These are phyloP conservation scores for Tetramorium alpestre DNA, from an alignment of 1,140 invertebrate species.

Conservation along the genomic window DNA sequence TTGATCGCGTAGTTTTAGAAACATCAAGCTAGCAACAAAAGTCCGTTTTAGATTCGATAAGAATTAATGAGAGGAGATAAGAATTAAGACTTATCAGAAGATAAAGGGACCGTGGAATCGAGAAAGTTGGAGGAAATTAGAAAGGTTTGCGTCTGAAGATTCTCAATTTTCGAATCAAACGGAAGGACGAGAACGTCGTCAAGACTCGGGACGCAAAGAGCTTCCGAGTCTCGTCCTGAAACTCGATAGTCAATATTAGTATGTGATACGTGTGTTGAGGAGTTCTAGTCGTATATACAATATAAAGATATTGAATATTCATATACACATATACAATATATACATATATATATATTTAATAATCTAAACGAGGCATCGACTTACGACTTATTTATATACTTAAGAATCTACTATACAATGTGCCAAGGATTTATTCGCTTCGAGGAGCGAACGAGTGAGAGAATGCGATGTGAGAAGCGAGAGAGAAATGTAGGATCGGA, in stretches of 20 bases:
- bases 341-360: conserved; percentile 76
- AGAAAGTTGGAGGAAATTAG: neutral
- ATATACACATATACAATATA: conserved; percentile 80
- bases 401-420: conserved; percentile 78
- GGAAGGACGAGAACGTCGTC: conserved; percentile 57
- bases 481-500: neutral
- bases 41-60: neutral
- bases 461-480: conserved; percentile 20
- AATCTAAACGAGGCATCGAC: conserved; percentile 65
- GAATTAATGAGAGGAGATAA: too few species aligned
- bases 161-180: conserved; percentile 6
- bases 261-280: conserved; percentile 85
- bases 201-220: conserved; percentile 71
- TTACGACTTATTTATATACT: conserved; percentile 76
- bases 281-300: conserved; percentile 81
- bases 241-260: conserved; percentile 86
- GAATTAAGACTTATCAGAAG: neutral
- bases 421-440: conserved; percentile 74
- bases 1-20: neutral
- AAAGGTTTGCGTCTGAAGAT: neutral
- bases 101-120: neutral
- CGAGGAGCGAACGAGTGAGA: neutral
- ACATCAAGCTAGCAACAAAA: neutral
- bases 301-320: conserved; percentile 74
- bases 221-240: conserved; percentile 78